These are phyloP conservation scores for Lepidochitona cinerea DNA, from an alignment of 2,888 invertebrate genomes.

Conservation along the genomic window DNA sequence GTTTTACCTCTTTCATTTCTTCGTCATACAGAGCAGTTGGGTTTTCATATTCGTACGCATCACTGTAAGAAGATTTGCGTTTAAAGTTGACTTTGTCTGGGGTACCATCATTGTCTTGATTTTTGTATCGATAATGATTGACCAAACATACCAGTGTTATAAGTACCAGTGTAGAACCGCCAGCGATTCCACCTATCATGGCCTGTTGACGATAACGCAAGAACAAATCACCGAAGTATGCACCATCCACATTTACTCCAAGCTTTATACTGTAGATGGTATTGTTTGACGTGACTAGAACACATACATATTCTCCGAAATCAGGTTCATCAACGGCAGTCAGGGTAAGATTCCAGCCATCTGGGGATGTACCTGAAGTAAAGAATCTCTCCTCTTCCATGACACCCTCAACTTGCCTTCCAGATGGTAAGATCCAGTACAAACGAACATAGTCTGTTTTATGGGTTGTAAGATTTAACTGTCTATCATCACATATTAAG, in stretches of 20 bases:
- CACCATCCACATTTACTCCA: slow-evolving; percentile 52
- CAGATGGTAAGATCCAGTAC: slow-evolving; percentile 6
- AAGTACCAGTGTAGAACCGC: slow-evolving; percentile 41
- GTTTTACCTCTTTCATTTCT: background rate
- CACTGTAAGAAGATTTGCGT: background rate
- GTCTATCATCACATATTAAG: background rate
- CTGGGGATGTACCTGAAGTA: background rate
- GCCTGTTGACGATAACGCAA: slow-evolving; percentile 47
- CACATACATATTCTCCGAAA: slow-evolving; percentile 36
- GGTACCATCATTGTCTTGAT: background rate
- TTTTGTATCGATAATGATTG: slow-evolving; percentile 40
- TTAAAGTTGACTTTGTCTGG: background rate
- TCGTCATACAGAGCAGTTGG: background rate
- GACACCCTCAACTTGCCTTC: background rate
- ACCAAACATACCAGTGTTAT: slow-evolving; percentile 42
- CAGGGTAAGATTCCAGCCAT: slow-evolving; percentile 10
- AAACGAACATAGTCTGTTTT: background rate
- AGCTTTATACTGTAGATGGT: slow-evolving; percentile 32
- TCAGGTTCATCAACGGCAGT: slow-evolving; percentile 19
- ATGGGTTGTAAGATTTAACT: background rate
- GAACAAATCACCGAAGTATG: slow-evolving; percentile 46
- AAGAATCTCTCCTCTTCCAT: background rate
- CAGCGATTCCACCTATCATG: slow-evolving; percentile 55
- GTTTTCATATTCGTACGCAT: background rate
- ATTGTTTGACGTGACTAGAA: slow-evolving; percentile 14